Evolutionary conservation across 2,888 invertebrate genomes (phyloP).

Genomic region (Tenthredo livida): DNA sequence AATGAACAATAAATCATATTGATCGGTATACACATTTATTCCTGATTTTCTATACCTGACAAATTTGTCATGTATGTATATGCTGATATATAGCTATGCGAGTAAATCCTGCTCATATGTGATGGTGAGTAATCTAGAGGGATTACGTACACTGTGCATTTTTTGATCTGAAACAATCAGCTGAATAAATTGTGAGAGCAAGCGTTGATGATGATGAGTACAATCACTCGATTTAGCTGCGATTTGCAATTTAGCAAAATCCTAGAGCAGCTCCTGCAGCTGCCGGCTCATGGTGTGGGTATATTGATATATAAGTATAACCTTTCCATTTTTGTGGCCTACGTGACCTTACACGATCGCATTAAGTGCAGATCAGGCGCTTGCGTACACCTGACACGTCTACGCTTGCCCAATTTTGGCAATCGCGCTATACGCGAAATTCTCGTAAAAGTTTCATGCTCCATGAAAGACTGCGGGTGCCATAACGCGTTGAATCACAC

Average conservation of each 20-base stretch:
- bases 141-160: background rate
- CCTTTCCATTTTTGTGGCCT: background rate
- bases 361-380: background rate
- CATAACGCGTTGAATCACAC: constrained; percentile 34
- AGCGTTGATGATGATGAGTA: background rate
- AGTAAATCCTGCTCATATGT: too few relatives aligned
- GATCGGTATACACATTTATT: background rate
- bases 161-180: background rate
- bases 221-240: background rate
- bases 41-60: background rate
- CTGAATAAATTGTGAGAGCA: background rate
- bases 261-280: background rate
- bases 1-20: background rate
- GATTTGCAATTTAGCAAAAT: background rate
- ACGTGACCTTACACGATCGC: background rate
- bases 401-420: background rate
- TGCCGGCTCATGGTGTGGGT: background rate
- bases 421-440: constrained; percentile 17
- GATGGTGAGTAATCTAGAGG: background rate
- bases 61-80: background rate
- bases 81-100: too few relatives aligned
- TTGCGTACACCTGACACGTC: constrained; percentile 14
- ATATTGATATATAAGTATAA: background rate
- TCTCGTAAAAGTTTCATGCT: constrained; percentile 41
- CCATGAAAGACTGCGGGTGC: constrained; percentile 36